phyloP scores from a whole-genome alignment of 1,140 invertebrate genomes.

The Hylyphantes graminicola region DNA sequence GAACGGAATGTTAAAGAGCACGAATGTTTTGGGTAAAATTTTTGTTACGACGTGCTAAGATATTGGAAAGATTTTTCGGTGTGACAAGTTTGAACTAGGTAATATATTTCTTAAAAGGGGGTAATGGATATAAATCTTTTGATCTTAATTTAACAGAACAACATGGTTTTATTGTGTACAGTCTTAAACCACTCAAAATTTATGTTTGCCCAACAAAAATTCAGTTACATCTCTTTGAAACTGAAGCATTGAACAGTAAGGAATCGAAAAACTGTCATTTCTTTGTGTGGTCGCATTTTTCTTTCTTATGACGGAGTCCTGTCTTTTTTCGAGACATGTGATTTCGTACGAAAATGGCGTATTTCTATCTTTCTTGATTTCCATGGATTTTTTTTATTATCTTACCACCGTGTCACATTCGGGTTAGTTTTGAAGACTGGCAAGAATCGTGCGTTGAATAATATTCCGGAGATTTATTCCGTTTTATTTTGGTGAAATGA shows the following conservation, averaged over 20 bases:
- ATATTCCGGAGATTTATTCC: slow-evolving; percentile 24
- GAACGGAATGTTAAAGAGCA: too few relatives aligned
- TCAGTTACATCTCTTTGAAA: too few relatives aligned
- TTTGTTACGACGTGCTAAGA: too few relatives aligned
- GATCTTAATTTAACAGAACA: too few relatives aligned
- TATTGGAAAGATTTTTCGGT: too few relatives aligned
- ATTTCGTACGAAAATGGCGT: slow-evolving; percentile 31
- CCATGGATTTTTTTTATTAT: background rate
- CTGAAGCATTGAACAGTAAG: background rate
- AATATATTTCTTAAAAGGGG: too few relatives aligned
- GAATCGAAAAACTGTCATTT: slow-evolving; percentile 57
- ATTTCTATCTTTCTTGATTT: slow-evolving; percentile 13
- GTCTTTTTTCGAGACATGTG: slow-evolving; percentile 25
- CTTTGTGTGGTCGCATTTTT: slow-evolving; percentile 54
- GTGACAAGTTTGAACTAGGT: too few relatives aligned
- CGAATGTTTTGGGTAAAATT: too few relatives aligned
- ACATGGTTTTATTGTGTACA: too few relatives aligned
- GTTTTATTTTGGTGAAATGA: slow-evolving; percentile 2
- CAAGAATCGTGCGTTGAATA: slow-evolving; percentile 23
- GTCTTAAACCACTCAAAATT: too few relatives aligned
- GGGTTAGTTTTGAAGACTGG: background rate
- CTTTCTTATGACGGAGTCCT: slow-evolving; percentile 21
- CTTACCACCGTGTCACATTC: slow-evolving; percentile 26
- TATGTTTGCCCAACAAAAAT: too few relatives aligned
- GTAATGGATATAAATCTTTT: too few relatives aligned